Evolutionary conservation across 2,888 invertebrate genomes (phyloP).

Genomic region (Xiphydria camelus): DNA sequence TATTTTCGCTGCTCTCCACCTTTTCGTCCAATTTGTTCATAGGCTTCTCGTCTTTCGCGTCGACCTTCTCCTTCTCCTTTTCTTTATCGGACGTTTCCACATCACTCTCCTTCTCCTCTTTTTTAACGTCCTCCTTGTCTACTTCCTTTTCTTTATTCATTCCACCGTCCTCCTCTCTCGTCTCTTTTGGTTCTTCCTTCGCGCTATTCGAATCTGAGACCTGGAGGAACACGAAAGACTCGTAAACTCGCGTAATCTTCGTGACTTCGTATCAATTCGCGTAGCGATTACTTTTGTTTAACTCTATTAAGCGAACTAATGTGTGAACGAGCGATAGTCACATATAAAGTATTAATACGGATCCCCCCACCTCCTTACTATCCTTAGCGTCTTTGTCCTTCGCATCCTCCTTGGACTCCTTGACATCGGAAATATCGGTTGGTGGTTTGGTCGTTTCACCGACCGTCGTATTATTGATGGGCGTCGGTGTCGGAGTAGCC

Average conservation of each 20-base stretch:
- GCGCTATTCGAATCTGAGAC: slow-evolving; percentile 54
- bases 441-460: slow-evolving; percentile 38
- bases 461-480: slow-evolving; percentile 59
- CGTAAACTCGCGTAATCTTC: too few relatives aligned
- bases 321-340: too few relatives aligned
- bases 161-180: slow-evolving; percentile 46
- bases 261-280: too few relatives aligned
- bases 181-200: slow-evolving; percentile 48
- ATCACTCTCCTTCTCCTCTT: slow-evolving; percentile 52
- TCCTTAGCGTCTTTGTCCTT: slow-evolving; percentile 43
- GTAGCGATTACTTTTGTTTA: too few relatives aligned
- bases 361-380: too few relatives aligned
- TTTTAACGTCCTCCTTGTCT: slow-evolving; percentile 53
- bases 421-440: slow-evolving; percentile 38
- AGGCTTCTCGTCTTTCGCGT: slow-evolving; percentile 57
- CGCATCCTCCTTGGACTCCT: slow-evolving; percentile 43
- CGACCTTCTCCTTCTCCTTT: slow-evolving; percentile 46
- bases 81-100: slow-evolving; percentile 34
- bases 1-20: slow-evolving; percentile 44
- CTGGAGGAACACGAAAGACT: slow-evolving; percentile 17
- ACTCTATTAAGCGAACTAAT: too few relatives aligned
- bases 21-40: slow-evolving; percentile 43
- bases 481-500: slow-evolving; percentile 64
- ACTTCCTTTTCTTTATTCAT: slow-evolving; percentile 39
- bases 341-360: too few relatives aligned